A percentile compares a stretch with the other conserved stretches of the same genome.
These are phyloP conservation scores for Pseudomyrmex concolor DNA, from an alignment of 1,140 invertebrate species.

Conservation along the genomic window DNA sequence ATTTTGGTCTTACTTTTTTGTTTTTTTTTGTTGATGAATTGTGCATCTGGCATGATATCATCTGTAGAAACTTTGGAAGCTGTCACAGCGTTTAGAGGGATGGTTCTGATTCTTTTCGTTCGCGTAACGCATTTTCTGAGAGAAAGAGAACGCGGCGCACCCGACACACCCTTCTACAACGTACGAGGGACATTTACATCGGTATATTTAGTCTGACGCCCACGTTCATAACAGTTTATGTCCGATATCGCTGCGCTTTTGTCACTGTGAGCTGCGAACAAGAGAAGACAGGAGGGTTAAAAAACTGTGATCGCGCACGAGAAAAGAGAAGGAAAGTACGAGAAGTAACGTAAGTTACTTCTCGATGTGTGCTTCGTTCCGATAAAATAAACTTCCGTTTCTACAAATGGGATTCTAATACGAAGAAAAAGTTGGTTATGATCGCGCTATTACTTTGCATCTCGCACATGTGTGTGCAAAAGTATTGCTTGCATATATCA, in stretches of 20 bases:
- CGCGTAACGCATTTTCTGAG: conserved; percentile 51
- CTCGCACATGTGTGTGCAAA: not conserved
- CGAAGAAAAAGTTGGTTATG: not conserved
- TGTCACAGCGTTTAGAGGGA: conserved; percentile 14
- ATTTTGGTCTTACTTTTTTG: not conserved
- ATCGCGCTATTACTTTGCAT: not conserved
- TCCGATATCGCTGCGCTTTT: conserved; percentile 70
- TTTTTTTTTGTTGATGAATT: not conserved
- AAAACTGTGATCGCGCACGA: conserved; percentile 33
- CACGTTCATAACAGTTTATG: conserved; percentile 72
- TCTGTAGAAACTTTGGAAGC: not conserved
- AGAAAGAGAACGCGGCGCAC: conserved; percentile 8
- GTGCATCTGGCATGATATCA: conserved; percentile 29
- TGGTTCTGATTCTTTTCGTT: conserved; percentile 1
- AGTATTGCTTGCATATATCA: conserved; percentile 2
- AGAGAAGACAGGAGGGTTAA: conserved; percentile 35
- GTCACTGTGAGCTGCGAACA: conserved; percentile 62
- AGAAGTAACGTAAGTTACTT: not conserved
- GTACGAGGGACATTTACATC: conserved; percentile 68
- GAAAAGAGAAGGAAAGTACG: conserved; percentile 29
- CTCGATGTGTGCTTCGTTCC: conserved; percentile 1
- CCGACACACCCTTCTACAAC: conserved; percentile 49
- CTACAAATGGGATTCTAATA: not conserved
- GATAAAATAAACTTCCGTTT: conserved; percentile 41
- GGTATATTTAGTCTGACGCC: conserved; percentile 73